phyloP scores from a whole-genome alignment of 2,888 invertebrate genomes.

The Sarcophaga carnaria region DNA sequence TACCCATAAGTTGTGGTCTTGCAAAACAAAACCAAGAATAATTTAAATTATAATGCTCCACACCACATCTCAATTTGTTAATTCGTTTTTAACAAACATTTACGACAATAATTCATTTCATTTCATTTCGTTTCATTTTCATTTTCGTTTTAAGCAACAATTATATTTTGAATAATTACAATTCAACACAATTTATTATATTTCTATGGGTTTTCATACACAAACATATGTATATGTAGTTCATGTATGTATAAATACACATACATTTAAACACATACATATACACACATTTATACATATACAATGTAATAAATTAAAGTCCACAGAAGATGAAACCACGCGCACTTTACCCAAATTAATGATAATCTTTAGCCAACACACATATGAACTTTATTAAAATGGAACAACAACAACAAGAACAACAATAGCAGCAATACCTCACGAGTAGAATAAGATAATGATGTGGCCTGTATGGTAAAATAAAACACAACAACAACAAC shows the following conservation, averaged over 20 bases:
- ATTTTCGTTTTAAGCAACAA: conserved; percentile 20
- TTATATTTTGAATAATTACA: conserved; percentile 45
- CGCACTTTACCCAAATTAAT: conserved; percentile 61
- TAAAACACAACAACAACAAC: background rate
- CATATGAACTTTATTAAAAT: background rate
- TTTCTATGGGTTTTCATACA: background rate
- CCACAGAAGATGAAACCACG: conserved; percentile 56
- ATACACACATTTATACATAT: background rate
- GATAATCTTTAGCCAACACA: conserved; percentile 48
- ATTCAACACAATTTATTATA: background rate
- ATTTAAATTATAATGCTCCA: no score
- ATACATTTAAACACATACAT: conserved; percentile 1
- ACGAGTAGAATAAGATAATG: conserved; percentile 53
- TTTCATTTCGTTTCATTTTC: background rate
- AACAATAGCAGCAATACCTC: conserved; percentile 1
- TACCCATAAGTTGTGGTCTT: no score
- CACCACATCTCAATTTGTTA: no score
- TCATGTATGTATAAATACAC: background rate
- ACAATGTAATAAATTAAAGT: conserved; percentile 48
- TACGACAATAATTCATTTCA: conserved; percentile 15
- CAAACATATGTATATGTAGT: background rate
- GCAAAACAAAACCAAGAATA: no score
- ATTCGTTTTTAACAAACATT: no score
- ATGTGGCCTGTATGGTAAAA: conserved; percentile 35
- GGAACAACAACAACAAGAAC: background rate